Conservation (phyloP, 2,888 invertebrate genomes). For the Drosophila siamana region DNA sequence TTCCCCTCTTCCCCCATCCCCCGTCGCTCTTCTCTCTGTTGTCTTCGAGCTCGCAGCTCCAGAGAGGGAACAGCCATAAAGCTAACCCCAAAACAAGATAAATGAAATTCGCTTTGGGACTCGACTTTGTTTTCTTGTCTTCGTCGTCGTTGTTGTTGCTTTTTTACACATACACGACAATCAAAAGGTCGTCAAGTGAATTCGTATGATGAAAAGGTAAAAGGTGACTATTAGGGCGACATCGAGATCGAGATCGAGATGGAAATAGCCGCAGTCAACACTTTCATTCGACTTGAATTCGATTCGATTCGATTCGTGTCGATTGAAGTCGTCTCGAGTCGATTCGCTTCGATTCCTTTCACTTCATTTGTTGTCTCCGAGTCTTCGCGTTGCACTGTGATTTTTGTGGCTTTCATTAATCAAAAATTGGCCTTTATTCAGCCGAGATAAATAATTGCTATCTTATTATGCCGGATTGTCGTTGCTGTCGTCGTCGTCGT, state of each 20-base stretch:
- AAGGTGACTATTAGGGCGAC: conserved; percentile 51
- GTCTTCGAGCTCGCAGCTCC: too few relatives aligned
- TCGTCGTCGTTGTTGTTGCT: too few relatives aligned
- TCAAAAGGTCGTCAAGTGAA: conserved; percentile 54
- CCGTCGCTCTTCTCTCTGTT: too few relatives aligned
- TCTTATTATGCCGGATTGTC: conserved; percentile 79
- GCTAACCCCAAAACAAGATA: too few relatives aligned
- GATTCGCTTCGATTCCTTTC: conserved; percentile 63
- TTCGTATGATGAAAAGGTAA: conserved; percentile 18
- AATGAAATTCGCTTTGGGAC: conserved; percentile 38
- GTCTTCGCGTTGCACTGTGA: conserved; percentile 31
- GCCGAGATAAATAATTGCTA: conserved; percentile 74
- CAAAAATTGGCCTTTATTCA: conserved; percentile 68
- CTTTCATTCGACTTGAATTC: conserved; percentile 54
- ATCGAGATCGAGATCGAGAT: conserved; percentile 9
- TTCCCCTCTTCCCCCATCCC: too few relatives aligned
- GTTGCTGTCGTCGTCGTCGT: conserved; percentile 71
- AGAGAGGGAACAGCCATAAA: not conserved
- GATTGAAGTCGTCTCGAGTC: too few relatives aligned
- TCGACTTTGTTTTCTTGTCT: conserved; percentile 7
- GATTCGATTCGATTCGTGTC: conserved; percentile 55
- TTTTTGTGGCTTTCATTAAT: conserved; percentile 71
- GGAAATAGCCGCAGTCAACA: conserved; percentile 70
- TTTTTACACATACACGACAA: conserved; percentile 26
- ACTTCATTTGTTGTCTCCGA: conserved; percentile 35